Evolutionary conservation across 1,140 invertebrate genomes (phyloP), one percentile per base, ranked within the genome.

Genomic region (Cephus cinctus): DNA sequence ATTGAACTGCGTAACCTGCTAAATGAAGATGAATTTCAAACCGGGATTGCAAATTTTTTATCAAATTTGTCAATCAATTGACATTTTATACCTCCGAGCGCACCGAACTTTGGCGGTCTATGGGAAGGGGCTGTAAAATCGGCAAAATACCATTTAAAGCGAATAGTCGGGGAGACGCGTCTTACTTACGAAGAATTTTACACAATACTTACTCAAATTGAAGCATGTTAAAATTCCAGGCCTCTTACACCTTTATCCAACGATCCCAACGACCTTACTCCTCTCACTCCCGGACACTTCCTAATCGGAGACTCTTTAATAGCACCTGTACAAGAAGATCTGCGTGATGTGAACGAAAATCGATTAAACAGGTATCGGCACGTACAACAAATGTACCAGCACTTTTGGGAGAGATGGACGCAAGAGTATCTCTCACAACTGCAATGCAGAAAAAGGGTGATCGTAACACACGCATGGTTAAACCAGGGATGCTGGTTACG

Each of bases 231-330:
- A n/a, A 60, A 60, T 50, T 55, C 51, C 15, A 21, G 55, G 18
- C 55, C 58, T 5, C 38, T 57, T 23, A 48, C 14, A 23, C 49
- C 55, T 18, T 12, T 57, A 1, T 54, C 50, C 3, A 21, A 43
- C 11, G 47, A 57, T n/a, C 53, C 57, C 2, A 42, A 52, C 34
- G 57, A 70, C 23, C 34, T 48, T 1, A 43, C 50, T 11, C 50
- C 54, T 2, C 36, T 69, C 2, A 69, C 65, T 2, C 65, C 67
- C 2, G 55, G 54, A 15, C 65, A 65, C 41, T 55, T 63, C 16
- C 27, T 62, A 15, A 18, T 59, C 9, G 52, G 57, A 6, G n/a
- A 23, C 9, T 11, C 52, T 12, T 8, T 43, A 0, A 52, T 43
- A 1, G 12, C 45, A 4, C 27, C 54, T 1, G 8, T 27, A 6